Percentiles rank a stretch among this genome's conserved stretches.
Conservation (phyloP, 2,113 vertebrate genomes). For the Sander lucioperca region DNA sequence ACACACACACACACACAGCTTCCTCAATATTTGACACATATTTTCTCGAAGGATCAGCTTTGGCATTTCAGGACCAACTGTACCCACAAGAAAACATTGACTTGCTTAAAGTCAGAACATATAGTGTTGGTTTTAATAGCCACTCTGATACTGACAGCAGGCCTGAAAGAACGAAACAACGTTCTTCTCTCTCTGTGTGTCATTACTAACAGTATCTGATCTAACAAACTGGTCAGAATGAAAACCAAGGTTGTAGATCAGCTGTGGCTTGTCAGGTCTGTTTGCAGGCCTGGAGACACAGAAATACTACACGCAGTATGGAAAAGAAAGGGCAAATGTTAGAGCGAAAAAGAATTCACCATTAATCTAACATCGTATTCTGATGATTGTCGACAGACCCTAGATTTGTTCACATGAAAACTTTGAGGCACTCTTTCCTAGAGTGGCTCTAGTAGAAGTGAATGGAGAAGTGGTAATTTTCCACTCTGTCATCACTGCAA, state of each 20-base stretch:
- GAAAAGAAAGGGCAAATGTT: not conserved
- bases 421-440: not conserved
- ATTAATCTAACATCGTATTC: not conserved
- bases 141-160: too few species aligned
- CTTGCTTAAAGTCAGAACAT: not conserved
- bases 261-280: slow-evolving; percentile 10
- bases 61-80: not conserved
- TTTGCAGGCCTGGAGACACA: not conserved
- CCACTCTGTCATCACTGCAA: not conserved
- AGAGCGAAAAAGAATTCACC: not conserved
- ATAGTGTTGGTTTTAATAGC: too few species aligned
- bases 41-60: not conserved
- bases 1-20: too few species aligned
- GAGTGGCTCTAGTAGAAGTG: not conserved
- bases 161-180: too few species aligned
- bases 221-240: not conserved
- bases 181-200: not conserved
- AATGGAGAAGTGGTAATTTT: not conserved
- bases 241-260: slow-evolving; percentile 3
- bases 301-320: too few species aligned
- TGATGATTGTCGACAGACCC: not conserved
- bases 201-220: slow-evolving; percentile 4
- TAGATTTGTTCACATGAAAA: not conserved
- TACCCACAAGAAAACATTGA: not conserved
- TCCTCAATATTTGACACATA: not conserved